Base-by-base conservation (phyloP, 2,797 vertebrate genomes). In the Synaphobranchus kaupii region DNA sequence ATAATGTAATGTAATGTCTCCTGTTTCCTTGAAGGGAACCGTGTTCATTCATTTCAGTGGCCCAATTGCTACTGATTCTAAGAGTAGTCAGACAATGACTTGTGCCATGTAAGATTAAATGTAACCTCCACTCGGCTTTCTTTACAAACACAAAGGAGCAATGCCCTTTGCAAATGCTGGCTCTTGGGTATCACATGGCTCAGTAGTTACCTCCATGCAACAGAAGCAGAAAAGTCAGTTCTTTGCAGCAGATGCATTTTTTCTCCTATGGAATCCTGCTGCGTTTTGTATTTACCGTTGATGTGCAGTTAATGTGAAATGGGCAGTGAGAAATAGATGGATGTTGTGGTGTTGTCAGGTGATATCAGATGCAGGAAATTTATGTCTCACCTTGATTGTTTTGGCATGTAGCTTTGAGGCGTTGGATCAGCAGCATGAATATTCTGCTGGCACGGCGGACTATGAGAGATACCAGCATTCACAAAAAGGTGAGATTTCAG, bases 381-480 rank as follows among this genome's bases (percentile, higher is more conserved):
- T 73, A 8, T 50, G 0, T n/a, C 80, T 50, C 39, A 1, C 10
- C 48, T 48, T 12, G 68, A 25, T 68, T 76, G 73, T 78, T 47
- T 78, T 78, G 73, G 34, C 15, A 6, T 78, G 39, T 47, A 91
- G 90, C 68, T 86, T 88, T 88, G 90, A 93, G 87, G 84, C 89
- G 17, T 73, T 87, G 87, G 31, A 82, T 13, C 89, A 90, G 63
- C 85, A 89, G 10, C 87, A 89, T 89, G 91, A 90, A 80, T 84
- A 86, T 83, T 88, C 66, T 2, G 4, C 86, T 85, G 87, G 85
- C 7, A 84, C 17, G 7, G 88, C 91, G 85, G 91, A 86, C 10
- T 88, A 22, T 8, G 86, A 91, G 54, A 58, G n/a, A 58, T 87
- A 84, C 10, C 89, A 85, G 2, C 87, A 86, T 84, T 90, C 78